Evolutionary conservation across 2,797 vertebrate genomes (phyloP).

Genomic region (Amblyraja radiata): DNA sequence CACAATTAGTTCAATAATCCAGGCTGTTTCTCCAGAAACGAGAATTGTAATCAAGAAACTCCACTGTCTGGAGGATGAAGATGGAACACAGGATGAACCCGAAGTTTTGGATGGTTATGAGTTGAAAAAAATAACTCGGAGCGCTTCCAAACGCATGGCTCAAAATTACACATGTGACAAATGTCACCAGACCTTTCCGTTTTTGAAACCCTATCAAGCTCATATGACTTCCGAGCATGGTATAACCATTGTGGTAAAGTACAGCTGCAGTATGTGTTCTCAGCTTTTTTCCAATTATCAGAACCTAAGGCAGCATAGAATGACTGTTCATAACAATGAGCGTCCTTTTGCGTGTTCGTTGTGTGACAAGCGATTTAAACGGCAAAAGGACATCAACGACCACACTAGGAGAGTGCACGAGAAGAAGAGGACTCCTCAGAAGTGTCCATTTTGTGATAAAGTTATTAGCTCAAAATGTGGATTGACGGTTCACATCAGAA

Average conservation of each 20-base stretch:
- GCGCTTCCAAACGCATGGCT: accelerated
- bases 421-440: slow-evolving; percentile 37
- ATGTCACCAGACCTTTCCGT: slow-evolving; percentile 34
- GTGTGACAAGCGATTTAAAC: slow-evolving; percentile 45
- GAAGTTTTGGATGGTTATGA: not conserved
- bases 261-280: slow-evolving; percentile 42
- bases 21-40: slow-evolving; percentile 37
- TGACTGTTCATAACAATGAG: slow-evolving; percentile 23
- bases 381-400: slow-evolving; percentile 37
- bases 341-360: slow-evolving; percentile 41
- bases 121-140: slow-evolving; percentile 13
- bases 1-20: not conserved
- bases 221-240: slow-evolving; percentile 43
- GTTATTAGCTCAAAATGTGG: slow-evolving; percentile 45
- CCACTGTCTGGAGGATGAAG: slow-evolving; percentile 38
- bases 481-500: slow-evolving; percentile 45
- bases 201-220: slow-evolving; percentile 37
- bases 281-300: slow-evolving; percentile 45
- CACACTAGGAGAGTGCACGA: slow-evolving; percentile 39
- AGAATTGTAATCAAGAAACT: not conserved
- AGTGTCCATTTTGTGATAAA: slow-evolving; percentile 47
- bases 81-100: slow-evolving; percentile 37
- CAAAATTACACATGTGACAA: not conserved
- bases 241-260: slow-evolving; percentile 22
- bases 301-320: slow-evolving; percentile 43